phyloP scores from a whole-genome alignment of 2,113 vertebrate species.

The Sander lucioperca region DNA sequence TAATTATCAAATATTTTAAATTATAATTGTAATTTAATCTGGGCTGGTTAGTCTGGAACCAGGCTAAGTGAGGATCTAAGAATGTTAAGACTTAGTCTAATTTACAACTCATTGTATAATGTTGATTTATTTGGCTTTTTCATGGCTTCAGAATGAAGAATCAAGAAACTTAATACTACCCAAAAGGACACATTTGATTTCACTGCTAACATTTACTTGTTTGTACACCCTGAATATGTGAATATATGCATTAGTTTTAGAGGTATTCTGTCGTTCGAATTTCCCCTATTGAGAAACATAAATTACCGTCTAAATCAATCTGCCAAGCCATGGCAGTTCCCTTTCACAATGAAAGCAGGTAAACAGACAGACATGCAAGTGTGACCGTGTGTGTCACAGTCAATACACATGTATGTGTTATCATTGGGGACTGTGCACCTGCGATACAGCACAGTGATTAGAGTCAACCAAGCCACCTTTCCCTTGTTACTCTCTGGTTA shows the following conservation, averaged over 20 bases:
- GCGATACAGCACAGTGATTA: constrained; percentile 35
- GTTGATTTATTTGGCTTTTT: background rate
- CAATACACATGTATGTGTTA: constrained; percentile 33
- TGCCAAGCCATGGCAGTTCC: background rate
- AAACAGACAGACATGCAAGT: background rate
- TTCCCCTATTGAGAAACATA: background rate
- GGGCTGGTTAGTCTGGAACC: background rate
- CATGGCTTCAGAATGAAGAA: background rate
- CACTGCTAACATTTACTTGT: background rate
- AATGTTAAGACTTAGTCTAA: too few species aligned
- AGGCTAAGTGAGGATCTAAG: background rate
- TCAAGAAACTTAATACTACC: background rate
- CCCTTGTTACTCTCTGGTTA: background rate
- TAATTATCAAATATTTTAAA: background rate
- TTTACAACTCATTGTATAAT: background rate
- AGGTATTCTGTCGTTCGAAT: background rate
- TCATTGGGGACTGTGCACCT: constrained; percentile 55
- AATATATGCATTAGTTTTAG: background rate
- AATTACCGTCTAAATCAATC: constrained; percentile 5
- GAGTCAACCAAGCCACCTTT: constrained; percentile 31
- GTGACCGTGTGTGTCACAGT: constrained; percentile 19
- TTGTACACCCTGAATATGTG: background rate
- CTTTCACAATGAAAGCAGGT: constrained; percentile 22
- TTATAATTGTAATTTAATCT: background rate
- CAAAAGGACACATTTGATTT: background rate